Evolutionary conservation across 2,888 invertebrate species (phyloP), one percentile per base, ranked within the genome.

Genomic region (Drosophila subquinaria): DNA sequence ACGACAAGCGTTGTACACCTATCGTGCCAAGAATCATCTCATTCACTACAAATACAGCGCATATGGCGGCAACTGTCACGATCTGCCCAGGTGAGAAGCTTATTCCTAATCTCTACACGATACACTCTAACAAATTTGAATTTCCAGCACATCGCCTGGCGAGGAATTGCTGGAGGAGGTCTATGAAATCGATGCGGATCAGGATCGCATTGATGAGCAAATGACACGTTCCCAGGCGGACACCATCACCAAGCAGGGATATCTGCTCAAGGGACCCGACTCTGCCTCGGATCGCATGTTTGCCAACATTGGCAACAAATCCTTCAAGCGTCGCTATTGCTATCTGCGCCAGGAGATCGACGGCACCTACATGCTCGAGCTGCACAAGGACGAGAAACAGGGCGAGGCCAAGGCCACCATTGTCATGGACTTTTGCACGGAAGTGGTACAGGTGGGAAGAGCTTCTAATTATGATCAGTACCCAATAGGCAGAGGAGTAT

Each of bases 331-430:
- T 92, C 94, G 95, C 69, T 98, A 96, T 93, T 98, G 98, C 93
- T 96, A 96, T 93, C 94, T 98, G 91, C 95, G 97, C 73, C 96
- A 97, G 92, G 97, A 98, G 93, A 96, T 97, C 35, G 98, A 98
- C 92, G 97, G 97, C 50, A 97, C 97, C 0, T 98, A 97, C 89
- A 96, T 97, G 89, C 94, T 98, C 59, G 98, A 98, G 93, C 95
- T 98, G 82, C 97, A 97, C 92, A 98, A 98, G 93, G 98, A 98
- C 93, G 98, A 98, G 73, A 96, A 96, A 91, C 97, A 97, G 93
- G 95, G 95, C 30, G 98, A 98, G 88, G 96, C 97, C 0, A 98
- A 98, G 93, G 96, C 97, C 79, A 96, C 97, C 38, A 97, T 98
- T 91, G 97, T 97, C 78, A 96, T 98, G 96, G 98, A 98, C 92